Base-by-base conservation (phyloP, 2,113 vertebrate genomes). In the Poecile atricapillus region DNA sequence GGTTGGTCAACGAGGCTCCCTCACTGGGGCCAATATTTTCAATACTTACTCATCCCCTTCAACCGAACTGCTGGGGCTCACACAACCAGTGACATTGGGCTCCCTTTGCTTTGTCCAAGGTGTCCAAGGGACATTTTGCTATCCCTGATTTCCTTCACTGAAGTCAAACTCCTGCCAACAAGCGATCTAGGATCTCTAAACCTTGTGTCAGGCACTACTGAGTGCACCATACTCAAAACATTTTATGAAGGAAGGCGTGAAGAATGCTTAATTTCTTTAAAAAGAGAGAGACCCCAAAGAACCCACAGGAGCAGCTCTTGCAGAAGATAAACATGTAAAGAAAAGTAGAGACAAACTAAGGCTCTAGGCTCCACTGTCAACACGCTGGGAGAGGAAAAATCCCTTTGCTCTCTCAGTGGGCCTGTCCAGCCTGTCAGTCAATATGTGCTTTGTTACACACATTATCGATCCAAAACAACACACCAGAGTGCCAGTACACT, bases 91-190 rank as follows among this genome's bases (percentile, higher is more conserved):
- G 55, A 59, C 67, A 35, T 59, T 46, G 21, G 49, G 35, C 39
- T 83, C 37, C 83, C 2, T 12, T 63, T 41, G 8, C 1, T 4
- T 49, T 53, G 13, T 25, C 13, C 0, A 0, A 67, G 43, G 33
- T 74, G 47, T 9, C n/a, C n/a, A n/a, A n/a, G 46, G 43, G 11
- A 62, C 8, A 6, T 39, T 79, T 56, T 87, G 43, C 50, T 88
- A 33, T 47, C 30, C 13, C 35, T 23, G 7, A 43, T 77, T 90
- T 95, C 50, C 33, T 85, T 67, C 37, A 24, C 49, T 76, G 67
- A 83, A 30, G 58, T 46, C 3, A 7, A 75, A 82, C 21, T 80
- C 43, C 20, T 63, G 58, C 74, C 47, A 47, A 65, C 12, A 55
- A 79, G 17, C 1, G 2, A 76, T 16, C 23, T 12, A 41, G 20